Percentiles rank a stretch among this genome's conserved stretches.
Conservation (phyloP, 2,797 vertebrate species). For the Pogoniulus pusillus region DNA sequence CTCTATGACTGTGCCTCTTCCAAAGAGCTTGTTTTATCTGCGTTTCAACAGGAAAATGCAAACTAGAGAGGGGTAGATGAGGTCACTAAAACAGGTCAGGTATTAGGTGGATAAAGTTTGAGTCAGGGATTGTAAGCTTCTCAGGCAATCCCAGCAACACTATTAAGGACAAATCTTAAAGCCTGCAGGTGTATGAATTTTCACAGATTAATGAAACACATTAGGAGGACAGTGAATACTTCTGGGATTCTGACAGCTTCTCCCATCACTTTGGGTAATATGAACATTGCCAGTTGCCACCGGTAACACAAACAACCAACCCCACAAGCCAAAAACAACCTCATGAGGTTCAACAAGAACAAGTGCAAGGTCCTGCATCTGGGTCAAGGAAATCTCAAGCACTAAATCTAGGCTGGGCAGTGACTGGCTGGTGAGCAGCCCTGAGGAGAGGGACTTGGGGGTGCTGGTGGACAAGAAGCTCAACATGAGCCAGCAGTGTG, state of each 20-base stretch:
- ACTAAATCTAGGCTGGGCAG: too few relatives aligned
- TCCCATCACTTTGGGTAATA: neutral
- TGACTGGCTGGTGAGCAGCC: too few relatives aligned
- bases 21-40: neutral
- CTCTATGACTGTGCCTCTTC: neutral
- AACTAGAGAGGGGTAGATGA: neutral
- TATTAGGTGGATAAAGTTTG: neutral
- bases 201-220: neutral
- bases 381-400: too few relatives aligned
- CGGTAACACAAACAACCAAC: neutral
- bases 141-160: neutral
- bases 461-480: too few relatives aligned
- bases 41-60: neutral
- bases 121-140: neutral
- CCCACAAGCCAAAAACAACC: neutral
- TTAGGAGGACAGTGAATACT: neutral
- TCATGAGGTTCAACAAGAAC: too few relatives aligned
- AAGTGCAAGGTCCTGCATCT: too few relatives aligned
- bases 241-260: neutral
- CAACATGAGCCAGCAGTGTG: too few relatives aligned
- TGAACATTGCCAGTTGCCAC: slow-evolving; percentile 5
- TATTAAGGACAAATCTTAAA: neutral
- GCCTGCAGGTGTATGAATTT: neutral
- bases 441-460: too few relatives aligned
- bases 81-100: neutral